Evolutionary conservation across 2,797 vertebrate species (phyloP), one percentile per base, ranked within the genome.

Genomic region (Paguma larvata): DNA sequence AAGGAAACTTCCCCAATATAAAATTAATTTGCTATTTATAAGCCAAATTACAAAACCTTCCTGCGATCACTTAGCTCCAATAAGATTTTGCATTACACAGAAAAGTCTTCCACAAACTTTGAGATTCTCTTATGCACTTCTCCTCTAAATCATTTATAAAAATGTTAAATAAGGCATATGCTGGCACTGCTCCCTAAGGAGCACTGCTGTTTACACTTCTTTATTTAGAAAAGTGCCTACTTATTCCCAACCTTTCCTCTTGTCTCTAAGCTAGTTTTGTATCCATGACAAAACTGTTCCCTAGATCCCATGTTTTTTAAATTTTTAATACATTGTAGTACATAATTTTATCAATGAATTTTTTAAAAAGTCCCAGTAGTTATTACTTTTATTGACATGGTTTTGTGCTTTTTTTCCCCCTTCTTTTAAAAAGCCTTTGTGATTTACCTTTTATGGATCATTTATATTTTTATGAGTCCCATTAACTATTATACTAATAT

Each of bases 111-210:
- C 25, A 96, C 7, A 93, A 75, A 84, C 23, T 41, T 91, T 68
- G 44, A 89, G 59, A 83, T 83, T 94, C 44, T 12, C 30, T 85
- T 87, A 51, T 59, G 51, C 13, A 75, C n/a, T 88, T 96, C 85
- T 87, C 15, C 32, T 56, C 46, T 96, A 95, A 85, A 96, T 96
- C 41, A 94, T 95, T 96, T 96, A 93, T 90, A 56, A 94, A 96
- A 96, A 84, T 34, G 70, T 85, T 95, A 96, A 96, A 84, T 79
- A 89, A 68, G 48, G 21, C 83, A 89, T 85, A 21, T 18, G 14
- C 77, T 77, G 44, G 15, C 56, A 70, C 30, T 38, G 0, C 11
- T 87, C 77, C 41, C 82, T 15, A 68, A 92, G 75, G 80, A 77
- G 78, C 41, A 83, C 2, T 72, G 44, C 27, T 84, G 51, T 82